Evolutionary conservation across 2,113 vertebrate genomes (phyloP), one percentile per base, ranked within the genome.

Genomic region (Lichenostomus cassidix): DNA sequence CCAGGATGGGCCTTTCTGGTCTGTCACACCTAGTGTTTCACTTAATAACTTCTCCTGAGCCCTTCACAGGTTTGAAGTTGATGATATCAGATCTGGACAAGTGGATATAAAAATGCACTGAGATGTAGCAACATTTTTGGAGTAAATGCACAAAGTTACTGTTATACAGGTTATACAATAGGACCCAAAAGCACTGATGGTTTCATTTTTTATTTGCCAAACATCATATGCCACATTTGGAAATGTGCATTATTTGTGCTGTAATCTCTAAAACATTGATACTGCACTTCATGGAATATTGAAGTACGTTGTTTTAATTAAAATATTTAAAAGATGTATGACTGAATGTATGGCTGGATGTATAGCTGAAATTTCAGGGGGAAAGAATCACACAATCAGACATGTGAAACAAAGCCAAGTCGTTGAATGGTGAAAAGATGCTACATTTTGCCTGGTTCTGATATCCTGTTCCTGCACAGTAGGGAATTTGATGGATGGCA

Each of bases 381-480:
- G 1, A 15, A 14, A 13, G 50, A n/a, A 29, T 25, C 29, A 18
- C 16, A 46, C 90, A 84, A 79, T 84, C 77, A 93, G 86, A 59
- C 23, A 27, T 3, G 5, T 69, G 50, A 25, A 87, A 77, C 77
- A 83, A 87, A 50, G 82, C 68, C 77, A 96, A 41, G 76, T 62
- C 18, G 53, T 74, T 96, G 52, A 83, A 20, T 69, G 82, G 76
- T 60, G 95, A 96, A 80, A 92, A 97, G 95, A 96, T 65, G 25
- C 93, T 82, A 37, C 3, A 10, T 52, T 53, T 94, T 90, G 64
- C 4, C 15, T 52, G 87, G 67, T n/a, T 94, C 82, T 95, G 68
- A 75, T 93, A 64, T 20, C 7, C 20, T 46, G 19, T 76, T 83
- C 11, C 10, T 83, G 47, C 49, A 56, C 52, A 75, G 52, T 9